These are phyloP conservation scores for Drosophila nebulosa DNA, from an alignment of 1,140 invertebrate genomes.

Conservation along the genomic window DNA sequence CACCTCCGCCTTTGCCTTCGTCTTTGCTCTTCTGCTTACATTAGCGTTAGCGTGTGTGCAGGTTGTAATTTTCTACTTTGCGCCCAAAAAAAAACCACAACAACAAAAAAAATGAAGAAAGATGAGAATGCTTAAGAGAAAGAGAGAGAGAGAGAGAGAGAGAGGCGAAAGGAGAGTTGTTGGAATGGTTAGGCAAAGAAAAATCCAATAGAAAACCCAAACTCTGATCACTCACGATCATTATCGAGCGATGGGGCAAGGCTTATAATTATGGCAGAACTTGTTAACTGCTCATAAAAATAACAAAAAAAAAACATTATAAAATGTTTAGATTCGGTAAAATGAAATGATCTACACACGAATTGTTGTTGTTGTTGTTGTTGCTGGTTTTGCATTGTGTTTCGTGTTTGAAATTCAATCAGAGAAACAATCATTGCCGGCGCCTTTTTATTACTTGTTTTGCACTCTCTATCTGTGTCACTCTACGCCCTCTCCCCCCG, in stretches of 20 bases:
- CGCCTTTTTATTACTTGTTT: constrained; percentile 44
- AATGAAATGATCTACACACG: constrained; percentile 34
- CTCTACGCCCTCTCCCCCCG: background rate
- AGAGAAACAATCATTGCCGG: constrained; percentile 32
- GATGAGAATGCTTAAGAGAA: background rate
- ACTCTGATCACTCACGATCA: constrained; percentile 18
- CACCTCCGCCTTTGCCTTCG: too few species aligned
- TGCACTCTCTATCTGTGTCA: constrained; percentile 23
- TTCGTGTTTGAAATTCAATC: constrained; percentile 43
- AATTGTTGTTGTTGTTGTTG: background rate
- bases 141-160: background rate
- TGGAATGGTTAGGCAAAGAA: background rate
- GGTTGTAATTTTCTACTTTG: constrained; percentile 78
- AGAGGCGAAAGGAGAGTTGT: too few species aligned
- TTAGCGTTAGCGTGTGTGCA: constrained; percentile 64
- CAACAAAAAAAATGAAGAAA: background rate
- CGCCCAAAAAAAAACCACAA: constrained; percentile 54
- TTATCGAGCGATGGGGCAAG: constrained; percentile 13
- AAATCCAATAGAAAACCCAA: constrained; percentile 14
- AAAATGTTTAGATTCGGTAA: background rate
- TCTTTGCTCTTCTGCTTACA: constrained; percentile 46
- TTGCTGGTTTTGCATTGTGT: background rate
- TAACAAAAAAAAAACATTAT: background rate
- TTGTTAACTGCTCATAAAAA: constrained; percentile 54
- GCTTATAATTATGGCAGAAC: constrained; percentile 42